Conservation (phyloP, 2,797 vertebrate species). For the Balearica regulorum region DNA sequence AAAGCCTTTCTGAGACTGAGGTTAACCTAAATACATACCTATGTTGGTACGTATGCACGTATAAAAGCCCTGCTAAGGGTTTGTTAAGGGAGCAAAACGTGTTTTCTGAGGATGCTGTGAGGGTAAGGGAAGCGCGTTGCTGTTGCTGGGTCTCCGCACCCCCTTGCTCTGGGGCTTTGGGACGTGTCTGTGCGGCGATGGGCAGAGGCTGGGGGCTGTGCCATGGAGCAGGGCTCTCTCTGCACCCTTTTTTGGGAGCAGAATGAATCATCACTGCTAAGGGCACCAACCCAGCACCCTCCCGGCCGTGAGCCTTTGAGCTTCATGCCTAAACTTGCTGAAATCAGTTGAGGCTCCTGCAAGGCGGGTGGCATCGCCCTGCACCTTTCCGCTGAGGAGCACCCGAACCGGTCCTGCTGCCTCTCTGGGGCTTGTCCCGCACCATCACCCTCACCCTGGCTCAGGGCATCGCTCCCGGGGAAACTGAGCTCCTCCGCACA, state of each 20-base stretch:
- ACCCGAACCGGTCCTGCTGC: rapidly evolving
- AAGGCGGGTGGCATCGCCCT: neutral
- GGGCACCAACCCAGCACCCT: neutral
- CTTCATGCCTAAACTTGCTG: neutral
- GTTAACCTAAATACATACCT: neutral
- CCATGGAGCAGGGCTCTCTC: neutral
- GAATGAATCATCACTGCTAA: neutral
- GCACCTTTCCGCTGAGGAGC: neutral
- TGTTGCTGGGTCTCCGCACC: neutral
- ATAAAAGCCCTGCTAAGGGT: neutral
- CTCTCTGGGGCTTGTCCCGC: neutral
- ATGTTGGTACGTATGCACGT: rapidly evolving
- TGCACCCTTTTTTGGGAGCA: neutral
- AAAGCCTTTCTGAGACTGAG: neutral
- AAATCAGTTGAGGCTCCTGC: neutral
- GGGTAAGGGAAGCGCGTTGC: neutral
- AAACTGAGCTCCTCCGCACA: neutral
- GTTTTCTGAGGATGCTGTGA: neutral
- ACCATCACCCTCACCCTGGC: neutral
- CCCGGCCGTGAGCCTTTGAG: neutral
- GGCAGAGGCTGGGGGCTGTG: neutral
- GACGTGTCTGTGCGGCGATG: rapidly evolving
- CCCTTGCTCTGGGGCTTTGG: neutral
- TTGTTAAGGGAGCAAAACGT: neutral
- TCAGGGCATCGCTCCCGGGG: rapidly evolving